These are phyloP conservation scores for Chiroxiphia lanceolata DNA, from an alignment of 2,797 vertebrate species.

Conservation along the genomic window DNA sequence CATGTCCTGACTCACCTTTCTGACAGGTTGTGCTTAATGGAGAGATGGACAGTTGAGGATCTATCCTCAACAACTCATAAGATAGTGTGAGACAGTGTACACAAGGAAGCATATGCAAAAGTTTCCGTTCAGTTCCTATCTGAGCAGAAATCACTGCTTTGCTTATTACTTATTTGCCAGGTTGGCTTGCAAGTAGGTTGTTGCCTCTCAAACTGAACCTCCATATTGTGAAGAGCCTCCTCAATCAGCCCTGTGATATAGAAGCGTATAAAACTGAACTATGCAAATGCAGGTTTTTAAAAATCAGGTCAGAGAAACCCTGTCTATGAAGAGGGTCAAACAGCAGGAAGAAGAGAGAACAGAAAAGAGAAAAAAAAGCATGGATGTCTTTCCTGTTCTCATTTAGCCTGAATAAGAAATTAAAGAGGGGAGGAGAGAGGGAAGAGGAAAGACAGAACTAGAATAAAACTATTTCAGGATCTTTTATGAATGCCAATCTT, in stretches of 20 bases:
- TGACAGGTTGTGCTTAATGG: neutral
- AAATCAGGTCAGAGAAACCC: slow-evolving; percentile 52
- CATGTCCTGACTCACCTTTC: neutral
- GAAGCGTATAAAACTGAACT: neutral
- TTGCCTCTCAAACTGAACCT: neutral
- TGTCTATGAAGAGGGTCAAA: slow-evolving; percentile 18
- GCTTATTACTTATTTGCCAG: neutral
- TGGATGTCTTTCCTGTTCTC: slow-evolving; percentile 17
- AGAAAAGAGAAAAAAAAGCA: neutral
- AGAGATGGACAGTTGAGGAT: neutral
- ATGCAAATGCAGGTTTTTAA: neutral
- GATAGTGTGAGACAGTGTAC: neutral
- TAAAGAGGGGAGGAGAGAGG: neutral
- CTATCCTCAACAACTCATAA: neutral
- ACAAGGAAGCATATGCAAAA: neutral
- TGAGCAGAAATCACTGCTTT: neutral
- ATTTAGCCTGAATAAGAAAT: slow-evolving; percentile 51
- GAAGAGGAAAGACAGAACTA: slow-evolving; percentile 6
- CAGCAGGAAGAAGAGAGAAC: slow-evolving; percentile 5
- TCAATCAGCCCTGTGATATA: neutral
- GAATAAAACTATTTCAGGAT: slow-evolving; percentile 47
- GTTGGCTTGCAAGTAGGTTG: neutral
- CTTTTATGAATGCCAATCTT: slow-evolving; percentile 21
- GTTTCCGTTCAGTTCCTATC: neutral
- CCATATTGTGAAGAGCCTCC: neutral